phyloP scores from a whole-genome alignment of 2,113 vertebrate genomes.

The Mola mola region DNA sequence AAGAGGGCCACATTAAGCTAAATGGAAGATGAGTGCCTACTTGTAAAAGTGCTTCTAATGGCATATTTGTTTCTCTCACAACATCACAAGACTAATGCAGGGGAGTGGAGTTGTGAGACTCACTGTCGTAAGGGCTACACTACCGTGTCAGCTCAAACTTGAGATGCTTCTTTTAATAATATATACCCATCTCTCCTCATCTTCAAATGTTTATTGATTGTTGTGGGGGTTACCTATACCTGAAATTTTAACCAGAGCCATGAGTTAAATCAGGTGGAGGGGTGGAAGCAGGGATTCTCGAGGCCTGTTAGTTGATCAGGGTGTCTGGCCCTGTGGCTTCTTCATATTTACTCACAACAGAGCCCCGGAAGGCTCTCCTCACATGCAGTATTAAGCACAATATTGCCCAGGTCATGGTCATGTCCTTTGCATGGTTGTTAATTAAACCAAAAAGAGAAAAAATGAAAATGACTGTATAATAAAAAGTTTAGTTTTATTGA shows the following conservation, averaged over 20 bases:
- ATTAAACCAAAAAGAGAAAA: slow-evolving; percentile 52
- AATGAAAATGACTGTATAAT: not conserved
- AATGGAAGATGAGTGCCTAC: slow-evolving; percentile 99
- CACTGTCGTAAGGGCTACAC: slow-evolving; percentile 82
- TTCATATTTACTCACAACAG: slow-evolving; percentile 56
- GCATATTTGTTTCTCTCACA: slow-evolving; percentile 96
- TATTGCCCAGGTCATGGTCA: slow-evolving; percentile 50
- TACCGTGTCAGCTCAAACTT: slow-evolving; percentile 32
- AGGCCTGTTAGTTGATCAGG: slow-evolving; percentile 55
- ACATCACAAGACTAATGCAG: slow-evolving; percentile 88
- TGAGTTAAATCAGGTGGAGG: slow-evolving; percentile 71
- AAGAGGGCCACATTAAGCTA: slow-evolving; percentile 98
- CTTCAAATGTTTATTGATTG: too few species aligned
- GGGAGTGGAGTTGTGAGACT: slow-evolving; percentile 88
- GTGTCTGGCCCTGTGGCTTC: slow-evolving; percentile 57
- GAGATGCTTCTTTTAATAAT: too few species aligned
- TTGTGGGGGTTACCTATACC: too few species aligned
- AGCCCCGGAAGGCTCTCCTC: slow-evolving; percentile 22
- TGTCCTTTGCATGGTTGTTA: slow-evolving; percentile 48
- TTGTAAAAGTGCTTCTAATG: slow-evolving; percentile 99
- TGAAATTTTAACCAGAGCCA: slow-evolving; percentile 77
- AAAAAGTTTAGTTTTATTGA: slow-evolving; percentile 1
- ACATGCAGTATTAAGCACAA: slow-evolving; percentile 35
- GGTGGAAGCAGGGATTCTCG: slow-evolving; percentile 53
- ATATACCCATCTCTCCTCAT: too few species aligned